Percentiles rank a stretch among this genome's conserved stretches.
phyloP scores from a whole-genome alignment of 2,113 vertebrate genomes.

The Urocynchramus pylzowi region DNA sequence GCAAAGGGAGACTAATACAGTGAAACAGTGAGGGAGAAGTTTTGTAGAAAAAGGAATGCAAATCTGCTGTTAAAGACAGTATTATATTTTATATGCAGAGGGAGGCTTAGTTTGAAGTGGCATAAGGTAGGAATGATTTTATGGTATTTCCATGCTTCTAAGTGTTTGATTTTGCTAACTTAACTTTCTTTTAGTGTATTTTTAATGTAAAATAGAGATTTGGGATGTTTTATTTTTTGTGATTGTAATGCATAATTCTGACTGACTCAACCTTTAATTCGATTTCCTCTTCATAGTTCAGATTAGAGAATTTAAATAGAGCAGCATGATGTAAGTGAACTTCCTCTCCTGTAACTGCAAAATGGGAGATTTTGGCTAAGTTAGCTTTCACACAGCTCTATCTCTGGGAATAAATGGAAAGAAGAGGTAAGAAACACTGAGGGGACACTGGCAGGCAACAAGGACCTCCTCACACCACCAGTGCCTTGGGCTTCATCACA shows the following conservation, averaged over 20 bases:
- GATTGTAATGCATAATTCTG: background rate
- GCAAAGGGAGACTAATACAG: background rate
- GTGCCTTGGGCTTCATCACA: background rate
- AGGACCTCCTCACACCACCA: background rate
- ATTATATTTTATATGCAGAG: background rate
- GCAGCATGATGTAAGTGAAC: background rate
- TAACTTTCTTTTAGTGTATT: background rate
- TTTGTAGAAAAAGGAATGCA: background rate
- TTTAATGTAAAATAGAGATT: background rate
- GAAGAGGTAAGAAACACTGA: background rate
- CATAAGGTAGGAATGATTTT: background rate
- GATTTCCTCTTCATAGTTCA: background rate
- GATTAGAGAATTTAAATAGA: background rate
- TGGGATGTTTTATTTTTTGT: background rate
- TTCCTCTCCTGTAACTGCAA: conserved; percentile 2
- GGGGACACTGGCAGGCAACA: background rate
- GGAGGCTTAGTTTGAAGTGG: background rate
- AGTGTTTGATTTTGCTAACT: background rate
- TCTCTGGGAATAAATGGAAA: conserved; percentile 28
- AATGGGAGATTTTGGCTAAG: conserved; percentile 11
- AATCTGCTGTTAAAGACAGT: background rate
- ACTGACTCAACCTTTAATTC: background rate
- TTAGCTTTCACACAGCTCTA: conserved; percentile 23
- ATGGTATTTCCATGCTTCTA: background rate
- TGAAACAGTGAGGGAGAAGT: background rate